Base-by-base conservation (phyloP, 1,140 invertebrate genomes). In the Dendrolimus punctatus region DNA sequence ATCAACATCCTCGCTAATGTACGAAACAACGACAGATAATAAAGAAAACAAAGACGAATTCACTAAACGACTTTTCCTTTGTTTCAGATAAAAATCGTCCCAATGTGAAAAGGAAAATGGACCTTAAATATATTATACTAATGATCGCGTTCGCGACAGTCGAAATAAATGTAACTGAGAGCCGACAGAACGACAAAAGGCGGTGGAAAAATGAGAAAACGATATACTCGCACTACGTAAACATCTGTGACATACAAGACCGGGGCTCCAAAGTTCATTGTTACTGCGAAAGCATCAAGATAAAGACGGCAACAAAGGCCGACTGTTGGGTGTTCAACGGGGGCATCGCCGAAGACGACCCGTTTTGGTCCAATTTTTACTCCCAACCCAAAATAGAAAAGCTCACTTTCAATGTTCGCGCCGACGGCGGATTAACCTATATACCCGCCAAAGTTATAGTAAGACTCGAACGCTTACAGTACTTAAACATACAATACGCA, bases 391-490 rank as follows among this genome's bases (percentile, higher is more conserved):
- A 90, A 48, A 75, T 95, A 44, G 87, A 90, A 63, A 90, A 91
- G 55, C 78, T 95, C n/a, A 90, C 89, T 36, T 91, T 95, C 55
- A 91, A 91, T 60, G 90, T 94, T 0, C 88, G 92, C 58, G 87
- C 89, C 2, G 89, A 91, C 51, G 91, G 91, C 5, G 89, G 88
- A 1, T 76, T 95, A 8, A 90, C 88, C 2, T 93, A 91, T 59
- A 89, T 95, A 7, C 93, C 93, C 0, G 92, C 91, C 0, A 89
- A 90, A 65, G 89, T 91, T 6, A 86, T 95, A n/a, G 88, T 89
- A 23, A 88, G 90, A 56, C 76, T 95, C 42, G 90, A 90, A 44
- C 89, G 91, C 52, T 80, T 95, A 42, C 89, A 90, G 60, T 89
- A 89, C 44, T 77, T 95, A 46, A 89, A 89, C 59, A 91, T 95